phyloP scores from a whole-genome alignment of 2,888 invertebrate genomes.

The Pollenia angustigena region DNA sequence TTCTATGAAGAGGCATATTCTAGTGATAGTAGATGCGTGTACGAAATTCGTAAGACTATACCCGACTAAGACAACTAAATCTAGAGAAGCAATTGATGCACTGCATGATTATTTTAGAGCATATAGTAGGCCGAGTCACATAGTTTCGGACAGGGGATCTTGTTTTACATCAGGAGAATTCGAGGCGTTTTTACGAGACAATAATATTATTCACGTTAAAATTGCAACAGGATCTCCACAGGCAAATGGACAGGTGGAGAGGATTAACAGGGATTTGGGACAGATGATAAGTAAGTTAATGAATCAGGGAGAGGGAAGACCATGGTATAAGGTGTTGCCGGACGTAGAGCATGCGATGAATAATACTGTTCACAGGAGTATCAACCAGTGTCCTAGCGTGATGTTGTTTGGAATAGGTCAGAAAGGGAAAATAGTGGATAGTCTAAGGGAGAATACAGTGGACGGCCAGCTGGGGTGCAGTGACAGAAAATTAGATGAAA shows the following conservation, averaged over 20 bases:
- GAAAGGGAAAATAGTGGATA: conserved; percentile 59
- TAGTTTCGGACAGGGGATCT: conserved; percentile 38
- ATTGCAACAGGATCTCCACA: conserved; percentile 60
- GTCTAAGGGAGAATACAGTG: too few species aligned
- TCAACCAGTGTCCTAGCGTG: conserved; percentile 56
- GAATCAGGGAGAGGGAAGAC: conserved; percentile 42
- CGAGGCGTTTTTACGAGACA: conserved; percentile 37
- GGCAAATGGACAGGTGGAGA: conserved; percentile 58
- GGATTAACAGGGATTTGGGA: conserved; percentile 57
- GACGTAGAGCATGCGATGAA: conserved; percentile 65
- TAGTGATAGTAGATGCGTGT: conserved; percentile 61
- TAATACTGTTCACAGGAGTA: conserved; percentile 64
- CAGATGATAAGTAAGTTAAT: conserved; percentile 71
- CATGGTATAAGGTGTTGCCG: conserved; percentile 50
- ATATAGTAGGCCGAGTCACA: conserved; percentile 33
- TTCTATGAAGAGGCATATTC: conserved; percentile 51
- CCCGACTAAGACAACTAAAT: not conserved
- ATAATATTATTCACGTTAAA: conserved; percentile 58
- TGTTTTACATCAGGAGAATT: conserved; percentile 51
- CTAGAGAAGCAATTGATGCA: conserved; percentile 24
- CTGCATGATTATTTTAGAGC: conserved; percentile 34
- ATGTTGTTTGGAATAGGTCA: conserved; percentile 64
- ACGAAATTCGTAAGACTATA: conserved; percentile 57
- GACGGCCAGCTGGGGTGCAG: too few species aligned
- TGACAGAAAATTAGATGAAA: too few species aligned